Evolutionary conservation across 1,140 invertebrate species (phyloP).

Genomic region (Sitobion miscanthi): DNA sequence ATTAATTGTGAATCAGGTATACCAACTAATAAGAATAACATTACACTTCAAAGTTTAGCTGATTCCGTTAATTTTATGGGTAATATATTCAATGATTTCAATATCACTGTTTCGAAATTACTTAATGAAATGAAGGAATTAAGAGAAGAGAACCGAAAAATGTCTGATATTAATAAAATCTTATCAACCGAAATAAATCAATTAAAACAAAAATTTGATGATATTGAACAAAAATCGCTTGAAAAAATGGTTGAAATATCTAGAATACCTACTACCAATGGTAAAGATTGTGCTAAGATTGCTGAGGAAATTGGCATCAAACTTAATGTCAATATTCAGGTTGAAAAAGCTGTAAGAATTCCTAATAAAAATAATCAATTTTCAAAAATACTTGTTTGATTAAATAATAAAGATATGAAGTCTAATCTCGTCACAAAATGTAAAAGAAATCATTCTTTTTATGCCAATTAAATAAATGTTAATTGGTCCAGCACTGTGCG

Average conservation of each 20-base stretch:
- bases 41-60: background rate
- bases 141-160: background rate
- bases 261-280: background rate
- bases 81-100: background rate
- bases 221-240: background rate
- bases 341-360: background rate
- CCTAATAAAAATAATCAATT: too few species aligned
- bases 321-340: background rate
- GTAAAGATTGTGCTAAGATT: background rate
- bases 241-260: background rate
- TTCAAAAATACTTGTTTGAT: too few species aligned
- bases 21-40: background rate
- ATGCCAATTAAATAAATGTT: too few species aligned
- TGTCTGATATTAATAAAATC: background rate
- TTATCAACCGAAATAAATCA: background rate
- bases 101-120: background rate
- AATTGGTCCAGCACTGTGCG: too few species aligned
- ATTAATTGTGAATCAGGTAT: background rate
- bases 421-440: too few species aligned
- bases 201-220: background rate
- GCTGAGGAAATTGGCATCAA: background rate
- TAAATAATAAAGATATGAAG: too few species aligned
- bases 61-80: background rate
- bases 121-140: background rate
- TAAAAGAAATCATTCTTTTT: too few species aligned